Conservation (phyloP, 2,888 invertebrate species). For the Caenorhabditis wallacei region DNA sequence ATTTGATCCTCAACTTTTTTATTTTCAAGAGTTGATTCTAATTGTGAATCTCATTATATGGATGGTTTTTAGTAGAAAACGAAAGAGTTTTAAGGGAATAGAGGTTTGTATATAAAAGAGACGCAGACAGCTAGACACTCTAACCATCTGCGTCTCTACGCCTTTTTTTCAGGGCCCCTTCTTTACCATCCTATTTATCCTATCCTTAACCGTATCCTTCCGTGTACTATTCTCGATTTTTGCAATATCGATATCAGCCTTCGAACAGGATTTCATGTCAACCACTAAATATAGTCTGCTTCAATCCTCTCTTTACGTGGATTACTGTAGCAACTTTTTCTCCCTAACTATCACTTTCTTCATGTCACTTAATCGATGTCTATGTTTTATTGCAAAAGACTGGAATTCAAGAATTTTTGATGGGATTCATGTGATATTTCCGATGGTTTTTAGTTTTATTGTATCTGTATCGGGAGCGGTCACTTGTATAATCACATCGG, state of each 20-base stretch:
- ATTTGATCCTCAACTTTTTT: too few species aligned
- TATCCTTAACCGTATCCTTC: constrained; percentile 2
- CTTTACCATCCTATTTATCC: constrained; percentile 15
- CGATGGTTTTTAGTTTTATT: not conserved
- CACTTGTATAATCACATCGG: constrained; percentile 2
- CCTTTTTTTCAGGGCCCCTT: constrained; percentile 39
- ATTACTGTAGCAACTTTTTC: constrained; percentile 14
- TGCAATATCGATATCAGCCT: not conserved
- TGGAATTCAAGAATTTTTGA: constrained; percentile 13
- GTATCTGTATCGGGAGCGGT: not conserved
- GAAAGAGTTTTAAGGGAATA: too few species aligned
- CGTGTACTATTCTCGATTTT: constrained; percentile 15
- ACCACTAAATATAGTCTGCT: not conserved
- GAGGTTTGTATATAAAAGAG: too few species aligned
- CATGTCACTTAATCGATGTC: constrained; percentile 36
- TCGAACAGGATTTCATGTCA: not conserved
- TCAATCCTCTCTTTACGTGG: constrained; percentile 5
- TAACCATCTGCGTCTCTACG: too few species aligned
- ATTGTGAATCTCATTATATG: too few species aligned
- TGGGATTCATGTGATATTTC: not conserved
- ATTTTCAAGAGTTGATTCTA: too few species aligned
- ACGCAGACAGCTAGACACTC: too few species aligned
- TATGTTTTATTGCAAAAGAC: constrained; percentile 23
- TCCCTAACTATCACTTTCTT: constrained; percentile 12
- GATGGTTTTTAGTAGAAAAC: too few species aligned